Evolutionary conservation across 1,140 invertebrate genomes (phyloP).

Genomic region (Drosophila bocqueti): DNA sequence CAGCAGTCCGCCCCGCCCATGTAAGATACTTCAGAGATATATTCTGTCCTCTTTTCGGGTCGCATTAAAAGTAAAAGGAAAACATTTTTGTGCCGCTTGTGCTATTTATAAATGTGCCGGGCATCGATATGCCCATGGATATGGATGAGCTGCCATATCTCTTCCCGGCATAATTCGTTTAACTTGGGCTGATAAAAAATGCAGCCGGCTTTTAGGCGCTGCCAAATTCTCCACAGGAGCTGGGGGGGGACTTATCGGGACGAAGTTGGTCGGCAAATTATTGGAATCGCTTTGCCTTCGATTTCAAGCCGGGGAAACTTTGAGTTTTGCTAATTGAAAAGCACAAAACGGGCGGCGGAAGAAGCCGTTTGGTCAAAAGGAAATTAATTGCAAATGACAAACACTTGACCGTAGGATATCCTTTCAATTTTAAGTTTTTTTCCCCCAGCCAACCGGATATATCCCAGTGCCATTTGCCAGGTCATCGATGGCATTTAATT

Average conservation of each 20-base stretch:
- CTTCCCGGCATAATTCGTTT: constrained; percentile 62
- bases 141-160: constrained; percentile 43
- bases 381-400: constrained; percentile 83
- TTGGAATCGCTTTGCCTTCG: constrained; percentile 58
- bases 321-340: constrained; percentile 66
- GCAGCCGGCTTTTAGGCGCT: constrained; percentile 75
- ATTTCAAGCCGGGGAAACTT: constrained; percentile 50
- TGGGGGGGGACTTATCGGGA: not conserved
- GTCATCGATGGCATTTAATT: constrained; percentile 77
- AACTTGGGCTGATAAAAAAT: constrained; percentile 70
- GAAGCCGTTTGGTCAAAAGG: constrained; percentile 67
- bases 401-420: constrained; percentile 70
- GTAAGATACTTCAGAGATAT: constrained; percentile 36
- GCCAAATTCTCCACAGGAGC: constrained; percentile 27
- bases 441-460: constrained; percentile 22
- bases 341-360: constrained; percentile 61
- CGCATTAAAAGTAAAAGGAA: constrained; percentile 69
- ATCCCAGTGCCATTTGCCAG: constrained; percentile 57
- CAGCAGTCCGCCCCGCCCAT: constrained; percentile 1
- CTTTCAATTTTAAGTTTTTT: constrained; percentile 55
- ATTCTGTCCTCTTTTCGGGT: not conserved
- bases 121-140: constrained; percentile 31
- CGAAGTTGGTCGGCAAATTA: constrained; percentile 55
- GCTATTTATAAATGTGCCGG: constrained; percentile 45
- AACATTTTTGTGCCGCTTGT: constrained; percentile 58